Base-by-base conservation (phyloP, 92 coral and sea anemone genomes). In the Palythoa heliodiscus region DNA sequence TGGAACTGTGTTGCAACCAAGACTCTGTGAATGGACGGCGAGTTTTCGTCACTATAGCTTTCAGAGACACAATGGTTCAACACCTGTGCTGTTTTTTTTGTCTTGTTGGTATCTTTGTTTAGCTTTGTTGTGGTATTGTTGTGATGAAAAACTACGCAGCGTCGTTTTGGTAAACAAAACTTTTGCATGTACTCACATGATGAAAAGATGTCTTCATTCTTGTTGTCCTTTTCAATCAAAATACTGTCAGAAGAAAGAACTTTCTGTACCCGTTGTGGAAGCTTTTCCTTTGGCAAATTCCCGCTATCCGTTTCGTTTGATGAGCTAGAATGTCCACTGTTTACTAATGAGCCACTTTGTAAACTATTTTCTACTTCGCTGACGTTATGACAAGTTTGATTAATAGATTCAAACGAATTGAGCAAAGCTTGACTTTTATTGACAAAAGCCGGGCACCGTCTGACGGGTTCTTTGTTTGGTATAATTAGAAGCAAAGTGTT, bases 401-500 rank as follows among this genome's bases (percentile, higher is more conserved):
- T 66, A 80, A 80, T 80, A 67, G 74, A 64, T 64, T 66, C 74
- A 13, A 61, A 67, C 38, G 73, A 39, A 63, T 67, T 23, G 63
- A 10, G 40, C 16, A 94, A 86, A 71, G 95, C 90, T 94, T 92
- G 95, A 82, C 90, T 92, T 88, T 78, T 70, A 60, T 63, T 37
- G 76, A 91, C 88, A 72, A 78, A 76, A 8, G 89, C 75, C 52
- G 73, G 47, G 5, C 84, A 55, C 75, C 53, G 86, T 14, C 58
- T 37, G 24, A 20, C 66, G 48, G 81, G 25, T 63, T 5, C 91
- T 90, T 92, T 90, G 91, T 90, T 87, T 57, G 98, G 95, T 58
- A 94, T 92, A 77, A 92, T 90, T 23, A 92, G 88, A 80, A 88
- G 83, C 14, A 93, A 85, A 25, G 93, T 84, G 81, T 86, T 88